Evolutionary conservation across 1,140 invertebrate species (phyloP).

Genomic region (Achroia grisella): DNA sequence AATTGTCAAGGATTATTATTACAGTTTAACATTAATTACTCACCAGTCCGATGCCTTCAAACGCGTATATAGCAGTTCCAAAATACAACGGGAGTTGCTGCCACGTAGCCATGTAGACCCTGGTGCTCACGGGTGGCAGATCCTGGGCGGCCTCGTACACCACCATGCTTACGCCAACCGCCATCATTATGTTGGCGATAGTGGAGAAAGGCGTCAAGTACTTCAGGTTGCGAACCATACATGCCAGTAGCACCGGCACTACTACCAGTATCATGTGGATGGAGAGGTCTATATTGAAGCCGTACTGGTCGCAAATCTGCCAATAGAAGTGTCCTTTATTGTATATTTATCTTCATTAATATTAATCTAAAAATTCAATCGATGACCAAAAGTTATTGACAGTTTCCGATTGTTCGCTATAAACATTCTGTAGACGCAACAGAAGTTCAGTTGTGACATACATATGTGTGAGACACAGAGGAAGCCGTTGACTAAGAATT

Average conservation of each 20-base stretch:
- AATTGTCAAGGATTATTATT: too few species aligned
- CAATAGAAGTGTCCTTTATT: too few species aligned
- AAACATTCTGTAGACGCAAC: too few species aligned
- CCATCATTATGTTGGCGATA: constrained; percentile 82
- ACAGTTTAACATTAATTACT: constrained; percentile 18
- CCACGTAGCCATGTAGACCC: constrained; percentile 75
- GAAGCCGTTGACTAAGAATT: too few species aligned
- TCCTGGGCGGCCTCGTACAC: constrained; percentile 82
- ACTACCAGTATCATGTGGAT: constrained; percentile 82
- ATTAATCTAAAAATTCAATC: too few species aligned
- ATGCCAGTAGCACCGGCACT: constrained; percentile 81
- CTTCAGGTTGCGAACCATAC: constrained; percentile 85
- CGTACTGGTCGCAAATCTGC: constrained; percentile 79
- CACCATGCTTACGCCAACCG: constrained; percentile 77
- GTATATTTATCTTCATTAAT: too few species aligned
- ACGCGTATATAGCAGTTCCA: constrained; percentile 85
- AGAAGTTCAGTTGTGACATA: too few species aligned
- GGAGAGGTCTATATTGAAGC: constrained; percentile 75
- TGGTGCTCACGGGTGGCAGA: constrained; percentile 75
- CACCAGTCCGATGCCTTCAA: constrained; percentile 87
- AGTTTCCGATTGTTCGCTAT: too few species aligned
- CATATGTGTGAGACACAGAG: too few species aligned
- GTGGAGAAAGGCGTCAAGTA: constrained; percentile 82
- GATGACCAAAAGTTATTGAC: constrained; percentile 72
- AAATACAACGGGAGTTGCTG: constrained; percentile 81